Conservation (phyloP, 1,140 invertebrate species). For the Pogonomyrmex barbatus region DNA sequence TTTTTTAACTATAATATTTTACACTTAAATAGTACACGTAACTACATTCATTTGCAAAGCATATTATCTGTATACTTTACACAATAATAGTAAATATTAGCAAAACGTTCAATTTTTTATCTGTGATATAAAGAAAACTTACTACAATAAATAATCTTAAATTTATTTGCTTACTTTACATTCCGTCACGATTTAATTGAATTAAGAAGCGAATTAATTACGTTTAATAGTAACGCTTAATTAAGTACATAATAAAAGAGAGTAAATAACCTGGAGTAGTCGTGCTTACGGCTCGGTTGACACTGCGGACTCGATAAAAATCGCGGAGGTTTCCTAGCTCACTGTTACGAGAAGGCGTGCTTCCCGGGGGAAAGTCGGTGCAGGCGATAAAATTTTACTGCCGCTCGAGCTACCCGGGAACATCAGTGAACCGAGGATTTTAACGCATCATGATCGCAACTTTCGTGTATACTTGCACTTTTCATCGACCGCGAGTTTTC, state of each 20-base stretch:
- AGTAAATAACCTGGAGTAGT: neutral
- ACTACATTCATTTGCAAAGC: neutral
- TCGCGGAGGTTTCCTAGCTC: neutral
- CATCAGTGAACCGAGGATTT: conserved; percentile 31
- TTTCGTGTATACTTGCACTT: conserved; percentile 44
- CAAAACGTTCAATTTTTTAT: neutral
- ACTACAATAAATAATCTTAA: too few relatives aligned
- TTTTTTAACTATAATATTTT: neutral
- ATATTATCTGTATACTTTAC: too few relatives aligned
- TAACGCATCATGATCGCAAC: conserved; percentile 47
- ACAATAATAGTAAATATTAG: neutral
- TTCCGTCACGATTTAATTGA: too few relatives aligned
- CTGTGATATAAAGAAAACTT: neutral
- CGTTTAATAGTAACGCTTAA: neutral
- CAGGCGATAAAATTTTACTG: conserved; percentile 56
- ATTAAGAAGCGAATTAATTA: too few relatives aligned
- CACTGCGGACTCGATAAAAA: conserved; percentile 15
- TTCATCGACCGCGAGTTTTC: conserved; percentile 18
- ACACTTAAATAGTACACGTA: neutral
- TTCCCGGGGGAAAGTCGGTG: neutral
- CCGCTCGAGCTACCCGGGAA: conserved; percentile 20
- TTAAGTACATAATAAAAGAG: neutral
- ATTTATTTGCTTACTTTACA: too few relatives aligned
- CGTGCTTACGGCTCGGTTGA: neutral
- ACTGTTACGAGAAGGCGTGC: conserved; percentile 18